Evolutionary conservation across 2,113 vertebrate genomes (phyloP).

Genomic region (Electrona antarctica): DNA sequence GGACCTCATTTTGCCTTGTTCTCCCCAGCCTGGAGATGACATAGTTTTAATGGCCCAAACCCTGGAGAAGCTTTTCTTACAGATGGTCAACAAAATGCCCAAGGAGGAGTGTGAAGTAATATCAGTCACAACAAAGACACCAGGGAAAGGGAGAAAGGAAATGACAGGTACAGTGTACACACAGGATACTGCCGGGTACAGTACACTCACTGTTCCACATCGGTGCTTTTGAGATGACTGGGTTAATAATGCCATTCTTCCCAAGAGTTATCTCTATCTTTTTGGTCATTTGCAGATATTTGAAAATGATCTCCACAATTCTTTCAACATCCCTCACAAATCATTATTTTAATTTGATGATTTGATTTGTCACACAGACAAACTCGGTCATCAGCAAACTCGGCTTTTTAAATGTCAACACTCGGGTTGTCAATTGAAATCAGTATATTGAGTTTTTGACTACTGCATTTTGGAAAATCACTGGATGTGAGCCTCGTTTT

Average conservation of each 20-base stretch:
- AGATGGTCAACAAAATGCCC: constrained; percentile 90
- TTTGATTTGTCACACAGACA: too few species aligned
- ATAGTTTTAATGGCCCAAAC: constrained; percentile 92
- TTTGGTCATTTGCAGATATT: not conserved
- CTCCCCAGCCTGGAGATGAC: constrained; percentile 87
- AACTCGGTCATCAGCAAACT: too few species aligned
- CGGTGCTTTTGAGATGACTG: not conserved
- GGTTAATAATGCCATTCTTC: not conserved
- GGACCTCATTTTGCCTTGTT: not conserved
- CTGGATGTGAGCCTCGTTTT: too few species aligned
- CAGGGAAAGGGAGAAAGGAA: constrained; percentile 73
- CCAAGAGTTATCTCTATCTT: not conserved
- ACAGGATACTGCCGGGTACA: not conserved
- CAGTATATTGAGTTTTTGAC: too few species aligned
- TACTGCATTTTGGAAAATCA: too few species aligned
- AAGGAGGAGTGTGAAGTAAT: constrained; percentile 80
- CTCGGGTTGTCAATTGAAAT: too few species aligned
- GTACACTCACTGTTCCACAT: not conserved
- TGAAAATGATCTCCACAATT: too few species aligned
- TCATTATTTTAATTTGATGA: too few species aligned
- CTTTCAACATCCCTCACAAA: not conserved
- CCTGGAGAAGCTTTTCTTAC: constrained; percentile 88
- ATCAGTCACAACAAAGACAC: constrained; percentile 71
- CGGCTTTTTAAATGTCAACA: too few species aligned
- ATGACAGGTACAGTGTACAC: constrained; percentile 51